A percentile compares a stretch with the other conserved stretches of the same genome.
Evolutionary conservation across 2,797 vertebrate genomes (phyloP).

Genomic region (Prionace glauca): DNA sequence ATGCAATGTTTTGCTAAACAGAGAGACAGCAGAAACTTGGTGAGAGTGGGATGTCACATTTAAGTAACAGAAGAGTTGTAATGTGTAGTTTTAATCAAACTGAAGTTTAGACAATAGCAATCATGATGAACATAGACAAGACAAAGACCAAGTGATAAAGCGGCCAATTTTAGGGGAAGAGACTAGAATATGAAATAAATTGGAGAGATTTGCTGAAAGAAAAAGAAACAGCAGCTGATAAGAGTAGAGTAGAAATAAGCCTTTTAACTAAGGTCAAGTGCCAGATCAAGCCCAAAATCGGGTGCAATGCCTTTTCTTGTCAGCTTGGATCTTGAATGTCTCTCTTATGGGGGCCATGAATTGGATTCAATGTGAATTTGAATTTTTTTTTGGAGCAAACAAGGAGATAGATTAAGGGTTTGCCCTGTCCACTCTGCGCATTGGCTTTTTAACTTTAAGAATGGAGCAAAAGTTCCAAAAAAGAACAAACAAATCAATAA

Average conservation of each 20-base stretch:
- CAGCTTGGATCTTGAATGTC: no score
- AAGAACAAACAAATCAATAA: not conserved
- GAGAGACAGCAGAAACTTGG: not conserved
- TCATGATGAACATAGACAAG: not conserved
- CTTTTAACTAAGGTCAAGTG: no score
- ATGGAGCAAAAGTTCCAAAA: no score
- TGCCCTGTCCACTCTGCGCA: no score
- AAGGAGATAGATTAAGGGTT: no score
- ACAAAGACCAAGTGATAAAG: not conserved
- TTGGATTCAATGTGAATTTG: no score
- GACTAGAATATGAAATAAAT: not conserved
- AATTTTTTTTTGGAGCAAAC: no score
- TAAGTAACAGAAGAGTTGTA: not conserved
- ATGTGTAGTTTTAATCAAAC: not conserved
- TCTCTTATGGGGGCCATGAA: no score
- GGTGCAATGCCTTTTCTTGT: no score
- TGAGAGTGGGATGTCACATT: not conserved
- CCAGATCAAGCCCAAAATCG: no score
- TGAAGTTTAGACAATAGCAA: not conserved
- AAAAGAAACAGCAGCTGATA: not conserved
- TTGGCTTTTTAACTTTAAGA: no score
- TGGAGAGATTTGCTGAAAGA: not conserved
- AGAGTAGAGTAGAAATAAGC: not conserved
- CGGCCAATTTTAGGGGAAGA: not conserved
- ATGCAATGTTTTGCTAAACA: not conserved